Percentiles rank a stretch among this genome's conserved stretches.
Conservation (phyloP, 2,888 invertebrate species). For the Sipunculus nudus region DNA sequence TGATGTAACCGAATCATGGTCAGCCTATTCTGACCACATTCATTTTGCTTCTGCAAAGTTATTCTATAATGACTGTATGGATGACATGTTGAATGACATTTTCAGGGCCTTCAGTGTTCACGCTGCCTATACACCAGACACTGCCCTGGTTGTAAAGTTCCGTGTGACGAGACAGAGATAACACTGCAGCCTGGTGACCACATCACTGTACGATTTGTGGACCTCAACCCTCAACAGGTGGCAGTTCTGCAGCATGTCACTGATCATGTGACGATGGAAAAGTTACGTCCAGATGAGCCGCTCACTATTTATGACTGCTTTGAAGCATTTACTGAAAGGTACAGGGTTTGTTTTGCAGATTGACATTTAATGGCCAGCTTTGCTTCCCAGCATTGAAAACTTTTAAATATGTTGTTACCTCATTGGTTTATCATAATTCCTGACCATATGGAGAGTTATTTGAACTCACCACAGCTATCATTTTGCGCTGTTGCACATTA, state of each 20-base stretch:
- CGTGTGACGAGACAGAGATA: slow-evolving; percentile 64
- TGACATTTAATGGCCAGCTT: slow-evolving; percentile 1
- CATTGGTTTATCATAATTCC: too few relatives aligned
- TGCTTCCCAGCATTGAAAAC: neutral
- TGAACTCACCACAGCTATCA: too few relatives aligned
- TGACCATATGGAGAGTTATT: too few relatives aligned
- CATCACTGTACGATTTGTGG: slow-evolving; percentile 67
- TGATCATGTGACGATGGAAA: slow-evolving; percentile 70
- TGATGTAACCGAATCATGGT: too few relatives aligned
- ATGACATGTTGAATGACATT: neutral
- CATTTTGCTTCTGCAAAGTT: too few relatives aligned
- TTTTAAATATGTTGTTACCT: too few relatives aligned
- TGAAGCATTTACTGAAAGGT: slow-evolving; percentile 72
- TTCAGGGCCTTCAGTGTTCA: slow-evolving; percentile 72
- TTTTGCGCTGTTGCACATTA: too few relatives aligned
- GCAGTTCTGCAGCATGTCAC: slow-evolving; percentile 46
- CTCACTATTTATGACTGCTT: slow-evolving; percentile 74
- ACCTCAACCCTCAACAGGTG: slow-evolving; percentile 64
- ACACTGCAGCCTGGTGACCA: slow-evolving; percentile 71
- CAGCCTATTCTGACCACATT: too few relatives aligned
- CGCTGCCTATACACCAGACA: slow-evolving; percentile 71
- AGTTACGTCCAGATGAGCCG: slow-evolving; percentile 69
- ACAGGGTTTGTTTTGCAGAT: slow-evolving; percentile 4
- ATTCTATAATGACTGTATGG: neutral
- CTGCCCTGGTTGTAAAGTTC: slow-evolving; percentile 72